phyloP scores from a whole-genome alignment of 2,113 vertebrate species.

The Zootoca vivipara region DNA sequence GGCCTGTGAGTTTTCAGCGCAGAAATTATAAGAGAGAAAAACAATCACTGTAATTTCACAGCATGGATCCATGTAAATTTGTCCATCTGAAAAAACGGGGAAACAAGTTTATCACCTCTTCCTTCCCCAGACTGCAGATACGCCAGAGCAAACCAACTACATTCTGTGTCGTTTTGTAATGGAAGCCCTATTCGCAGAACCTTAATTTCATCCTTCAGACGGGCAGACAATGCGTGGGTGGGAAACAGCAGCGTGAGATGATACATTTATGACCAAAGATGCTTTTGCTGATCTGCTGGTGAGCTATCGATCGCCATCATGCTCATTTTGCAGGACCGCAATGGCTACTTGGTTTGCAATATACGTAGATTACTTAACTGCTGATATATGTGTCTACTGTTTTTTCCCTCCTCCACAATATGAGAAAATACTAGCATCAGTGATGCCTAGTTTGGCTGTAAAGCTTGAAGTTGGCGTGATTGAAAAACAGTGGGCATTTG shows the following conservation, averaged over 20 bases:
- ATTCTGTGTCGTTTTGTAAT: background rate
- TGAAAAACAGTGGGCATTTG: background rate
- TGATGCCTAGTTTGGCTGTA: background rate
- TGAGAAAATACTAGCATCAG: background rate
- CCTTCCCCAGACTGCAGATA: background rate
- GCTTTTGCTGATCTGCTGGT: constrained; percentile 49
- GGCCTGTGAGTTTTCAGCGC: background rate
- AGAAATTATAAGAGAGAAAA: background rate
- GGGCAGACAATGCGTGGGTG: background rate
- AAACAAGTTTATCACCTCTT: background rate
- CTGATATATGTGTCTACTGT: background rate
- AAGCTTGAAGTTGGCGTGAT: background rate
- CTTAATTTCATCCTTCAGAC: background rate
- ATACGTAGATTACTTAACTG: background rate
- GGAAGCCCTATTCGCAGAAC: background rate
- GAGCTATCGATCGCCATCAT: constrained; percentile 26
- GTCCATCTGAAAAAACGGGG: background rate
- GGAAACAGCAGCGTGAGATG: background rate
- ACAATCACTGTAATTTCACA: no score
- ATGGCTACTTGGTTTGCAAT: constrained; percentile 8
- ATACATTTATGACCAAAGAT: background rate
- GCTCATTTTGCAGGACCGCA: accelerated
- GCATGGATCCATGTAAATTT: background rate
- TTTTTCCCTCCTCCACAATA: background rate
- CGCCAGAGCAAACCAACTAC: no score